phyloP scores from a whole-genome alignment of 2,113 vertebrate genomes.

The Xyliphius kryptos region DNA sequence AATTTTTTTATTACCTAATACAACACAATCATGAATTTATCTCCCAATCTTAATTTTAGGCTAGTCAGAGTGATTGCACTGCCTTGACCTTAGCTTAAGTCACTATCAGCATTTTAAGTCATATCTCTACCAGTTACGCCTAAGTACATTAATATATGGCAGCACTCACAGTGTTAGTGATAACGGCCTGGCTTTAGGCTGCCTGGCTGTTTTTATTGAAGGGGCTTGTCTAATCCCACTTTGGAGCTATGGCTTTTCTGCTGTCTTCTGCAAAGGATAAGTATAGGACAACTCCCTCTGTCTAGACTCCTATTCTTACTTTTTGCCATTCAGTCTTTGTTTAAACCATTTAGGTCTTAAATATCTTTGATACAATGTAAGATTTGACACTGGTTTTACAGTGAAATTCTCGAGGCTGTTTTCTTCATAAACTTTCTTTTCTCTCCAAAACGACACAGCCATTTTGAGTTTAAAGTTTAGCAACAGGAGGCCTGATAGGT shows the following conservation, averaged over 20 bases:
- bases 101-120: slow-evolving; percentile 29
- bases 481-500: slow-evolving; percentile 25
- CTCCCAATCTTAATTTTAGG: slow-evolving; percentile 7
- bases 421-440: not conserved
- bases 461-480: slow-evolving; percentile 9
- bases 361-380: not conserved
- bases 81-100: slow-evolving; percentile 25
- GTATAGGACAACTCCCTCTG: slow-evolving; percentile 25
- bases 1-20: not conserved
- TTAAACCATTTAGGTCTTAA: not conserved
- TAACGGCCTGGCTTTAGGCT: slow-evolving; percentile 36
- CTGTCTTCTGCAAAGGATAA: slow-evolving; percentile 30
- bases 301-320: slow-evolving; percentile 19
- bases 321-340: slow-evolving; percentile 8
- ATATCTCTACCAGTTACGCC: slow-evolving; percentile 28
- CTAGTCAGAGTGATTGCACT: slow-evolving; percentile 18
- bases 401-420: not conserved
- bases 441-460: not conserved
- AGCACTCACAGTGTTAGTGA: slow-evolving; percentile 22
- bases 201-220: slow-evolving; percentile 21
- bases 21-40: not conserved
- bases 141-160: slow-evolving; percentile 43
- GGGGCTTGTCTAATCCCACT: slow-evolving; percentile 30
- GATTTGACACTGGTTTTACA: slow-evolving; percentile 4
- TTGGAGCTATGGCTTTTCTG: slow-evolving; percentile 20